phyloP scores from a whole-genome alignment of 2,888 invertebrate genomes.

The Ophioninae sp. region DNA sequence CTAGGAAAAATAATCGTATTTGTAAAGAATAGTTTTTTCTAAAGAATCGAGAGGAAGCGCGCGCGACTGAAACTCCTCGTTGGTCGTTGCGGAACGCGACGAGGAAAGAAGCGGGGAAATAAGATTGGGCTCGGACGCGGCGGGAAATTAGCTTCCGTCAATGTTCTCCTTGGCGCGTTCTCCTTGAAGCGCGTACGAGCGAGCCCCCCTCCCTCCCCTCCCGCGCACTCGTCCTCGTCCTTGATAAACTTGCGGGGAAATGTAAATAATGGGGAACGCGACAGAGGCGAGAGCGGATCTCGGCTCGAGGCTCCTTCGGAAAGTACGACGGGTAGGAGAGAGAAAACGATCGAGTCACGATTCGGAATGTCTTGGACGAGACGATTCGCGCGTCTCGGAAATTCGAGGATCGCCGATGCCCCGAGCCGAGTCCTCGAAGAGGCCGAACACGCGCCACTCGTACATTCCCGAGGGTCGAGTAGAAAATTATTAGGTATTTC shows the following conservation, averaged over 20 bases:
- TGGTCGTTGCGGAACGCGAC: neutral
- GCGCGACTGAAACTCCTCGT: neutral
- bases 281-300: conserved; percentile 4
- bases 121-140: neutral
- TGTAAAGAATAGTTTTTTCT: too few relatives aligned
- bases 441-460: conserved; percentile 3
- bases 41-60: too few relatives aligned
- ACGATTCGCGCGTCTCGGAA: neutral
- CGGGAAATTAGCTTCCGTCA: conserved; percentile 28
- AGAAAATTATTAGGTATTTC: conserved; percentile 57
- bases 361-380: neutral
- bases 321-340: conserved; percentile 5
- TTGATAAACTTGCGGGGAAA: conserved; percentile 36
- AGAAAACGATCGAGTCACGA: neutral
- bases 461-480: conserved; percentile 46
- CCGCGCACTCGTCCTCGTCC: conserved; percentile 27
- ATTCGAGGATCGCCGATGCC: neutral
- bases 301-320: conserved; percentile 31
- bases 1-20: too few relatives aligned
- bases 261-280: neutral
- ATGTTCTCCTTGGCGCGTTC: neutral
- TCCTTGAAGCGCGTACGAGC: conserved; percentile 12
- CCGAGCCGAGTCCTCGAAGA: conserved; percentile 26
- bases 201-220: too few relatives aligned
- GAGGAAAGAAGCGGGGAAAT: too few relatives aligned